Conservation (phyloP, 2,797 vertebrate species). For the Gouania willdenowi region DNA sequence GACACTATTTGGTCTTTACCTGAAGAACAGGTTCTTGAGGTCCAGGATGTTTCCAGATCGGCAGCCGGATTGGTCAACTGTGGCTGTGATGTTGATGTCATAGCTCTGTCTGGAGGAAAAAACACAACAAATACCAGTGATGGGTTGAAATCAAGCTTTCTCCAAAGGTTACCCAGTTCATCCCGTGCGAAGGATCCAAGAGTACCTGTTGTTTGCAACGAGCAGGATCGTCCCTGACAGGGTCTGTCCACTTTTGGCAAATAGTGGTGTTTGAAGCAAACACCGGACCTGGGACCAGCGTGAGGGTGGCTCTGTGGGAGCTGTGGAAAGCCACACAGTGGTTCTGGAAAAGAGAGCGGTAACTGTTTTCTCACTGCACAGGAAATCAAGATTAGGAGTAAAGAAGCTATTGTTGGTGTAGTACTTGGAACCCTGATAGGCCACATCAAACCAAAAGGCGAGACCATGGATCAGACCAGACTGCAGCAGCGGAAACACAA, state of each 20-base stretch:
- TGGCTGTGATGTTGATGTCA: constrained; percentile 77
- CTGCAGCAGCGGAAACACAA: constrained; percentile 77
- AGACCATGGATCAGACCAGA: constrained; percentile 81
- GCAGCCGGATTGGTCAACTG: constrained; percentile 80
- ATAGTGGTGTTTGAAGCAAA: constrained; percentile 80
- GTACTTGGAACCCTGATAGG: constrained; percentile 78
- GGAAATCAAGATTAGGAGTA: too few relatives aligned
- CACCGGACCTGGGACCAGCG: constrained; percentile 82
- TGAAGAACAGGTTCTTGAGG: constrained; percentile 81
- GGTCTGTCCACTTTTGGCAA: constrained; percentile 78
- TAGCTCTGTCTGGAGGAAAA: constrained; percentile 73
- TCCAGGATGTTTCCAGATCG: constrained; percentile 78
- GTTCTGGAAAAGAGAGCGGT: constrained; percentile 43
- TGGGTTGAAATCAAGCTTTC: background rate
- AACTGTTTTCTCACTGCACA: background rate
- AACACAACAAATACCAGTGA: background rate
- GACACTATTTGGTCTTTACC: too few relatives aligned
- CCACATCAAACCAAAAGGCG: constrained; percentile 83
- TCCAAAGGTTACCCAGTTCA: too few relatives aligned
- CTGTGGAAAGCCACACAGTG: constrained; percentile 81
- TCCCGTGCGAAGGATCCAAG: too few relatives aligned
- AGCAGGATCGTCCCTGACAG: constrained; percentile 78
- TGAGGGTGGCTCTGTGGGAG: constrained; percentile 78
- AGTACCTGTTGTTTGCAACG: constrained; percentile 69
- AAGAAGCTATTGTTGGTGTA: too few relatives aligned